phyloP scores from a whole-genome alignment of 2,888 invertebrate genomes.

The Germaria angustata region DNA sequence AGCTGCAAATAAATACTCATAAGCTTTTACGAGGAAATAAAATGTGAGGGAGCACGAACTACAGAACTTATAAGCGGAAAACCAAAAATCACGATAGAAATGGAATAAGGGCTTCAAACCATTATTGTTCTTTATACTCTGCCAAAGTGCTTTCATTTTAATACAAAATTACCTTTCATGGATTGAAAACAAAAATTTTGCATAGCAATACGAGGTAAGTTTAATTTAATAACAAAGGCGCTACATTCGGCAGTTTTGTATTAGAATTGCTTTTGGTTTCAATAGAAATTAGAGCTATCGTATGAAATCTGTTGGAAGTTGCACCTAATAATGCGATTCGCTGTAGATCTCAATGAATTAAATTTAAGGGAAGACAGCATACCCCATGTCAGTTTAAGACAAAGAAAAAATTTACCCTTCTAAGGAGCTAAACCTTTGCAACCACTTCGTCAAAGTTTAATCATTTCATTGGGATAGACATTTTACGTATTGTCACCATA shows the following conservation, averaged over 20 bases:
- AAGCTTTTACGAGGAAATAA: not conserved
- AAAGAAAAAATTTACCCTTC: no score
- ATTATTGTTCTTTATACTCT: not conserved
- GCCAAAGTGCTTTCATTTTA: not conserved
- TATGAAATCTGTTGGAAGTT: no score
- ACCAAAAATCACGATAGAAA: conserved; percentile 25
- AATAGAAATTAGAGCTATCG: no score
- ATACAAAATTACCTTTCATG: not conserved
- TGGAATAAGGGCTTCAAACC: conserved; percentile 31
- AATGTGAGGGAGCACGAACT: conserved; percentile 15
- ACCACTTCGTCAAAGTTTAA: no score
- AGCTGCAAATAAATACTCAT: not conserved
- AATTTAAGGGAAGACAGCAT: no score
- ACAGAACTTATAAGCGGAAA: conserved; percentile 42
- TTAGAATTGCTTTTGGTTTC: not conserved
- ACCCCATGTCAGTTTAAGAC: no score
- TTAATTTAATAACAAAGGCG: not conserved
- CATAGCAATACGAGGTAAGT: not conserved
- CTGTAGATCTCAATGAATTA: no score
- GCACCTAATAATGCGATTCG: no score
- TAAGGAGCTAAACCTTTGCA: no score
- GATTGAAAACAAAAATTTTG: not conserved
- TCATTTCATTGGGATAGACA: no score
- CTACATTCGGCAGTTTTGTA: not conserved
- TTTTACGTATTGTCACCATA: no score